phyloP scores from a whole-genome alignment of 2,113 vertebrate genomes.

The Isichthys henryi region DNA sequence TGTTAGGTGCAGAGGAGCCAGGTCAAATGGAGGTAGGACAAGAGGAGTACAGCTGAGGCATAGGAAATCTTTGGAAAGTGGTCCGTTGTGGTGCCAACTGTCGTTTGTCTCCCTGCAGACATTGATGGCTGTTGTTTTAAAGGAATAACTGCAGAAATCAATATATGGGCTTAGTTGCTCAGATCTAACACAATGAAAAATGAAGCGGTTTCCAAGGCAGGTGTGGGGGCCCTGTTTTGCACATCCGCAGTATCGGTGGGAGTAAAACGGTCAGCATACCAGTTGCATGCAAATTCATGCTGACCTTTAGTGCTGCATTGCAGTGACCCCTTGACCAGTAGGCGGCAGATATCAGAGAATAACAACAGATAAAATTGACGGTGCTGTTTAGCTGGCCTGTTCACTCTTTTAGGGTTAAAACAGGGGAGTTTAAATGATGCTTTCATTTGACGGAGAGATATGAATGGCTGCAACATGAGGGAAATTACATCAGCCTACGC shows the following conservation, averaged over 20 bases:
- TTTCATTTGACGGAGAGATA: not conserved
- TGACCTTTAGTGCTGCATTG: not conserved
- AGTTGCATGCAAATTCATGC: not conserved
- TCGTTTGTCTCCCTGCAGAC: slow-evolving; percentile 35
- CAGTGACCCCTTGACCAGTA: slow-evolving; percentile 41
- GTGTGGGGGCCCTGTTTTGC: slow-evolving; percentile 50
- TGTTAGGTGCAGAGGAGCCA: not conserved
- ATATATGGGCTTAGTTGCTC: slow-evolving; percentile 40
- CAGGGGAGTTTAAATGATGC: not conserved
- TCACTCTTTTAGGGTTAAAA: not conserved
- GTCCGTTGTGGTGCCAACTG: slow-evolving; percentile 21
- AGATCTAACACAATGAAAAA: slow-evolving; percentile 47
- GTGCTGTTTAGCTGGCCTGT: not conserved
- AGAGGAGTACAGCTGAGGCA: slow-evolving; percentile 26
- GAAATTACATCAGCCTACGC: slow-evolving; percentile 4
- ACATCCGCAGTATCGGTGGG: slow-evolving; percentile 58
- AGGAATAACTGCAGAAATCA: slow-evolving; percentile 43
- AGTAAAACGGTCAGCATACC: slow-evolving; percentile 48
- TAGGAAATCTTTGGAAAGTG: slow-evolving; percentile 42
- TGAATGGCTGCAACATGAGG: not conserved
- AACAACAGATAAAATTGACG: not conserved
- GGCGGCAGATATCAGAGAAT: not conserved
- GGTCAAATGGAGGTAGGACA: not conserved
- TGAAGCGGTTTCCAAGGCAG: slow-evolving; percentile 40
- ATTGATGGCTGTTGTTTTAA: slow-evolving; percentile 47